Evolutionary conservation across 2,888 invertebrate genomes (phyloP).

Genomic region (Apamea sordens): DNA sequence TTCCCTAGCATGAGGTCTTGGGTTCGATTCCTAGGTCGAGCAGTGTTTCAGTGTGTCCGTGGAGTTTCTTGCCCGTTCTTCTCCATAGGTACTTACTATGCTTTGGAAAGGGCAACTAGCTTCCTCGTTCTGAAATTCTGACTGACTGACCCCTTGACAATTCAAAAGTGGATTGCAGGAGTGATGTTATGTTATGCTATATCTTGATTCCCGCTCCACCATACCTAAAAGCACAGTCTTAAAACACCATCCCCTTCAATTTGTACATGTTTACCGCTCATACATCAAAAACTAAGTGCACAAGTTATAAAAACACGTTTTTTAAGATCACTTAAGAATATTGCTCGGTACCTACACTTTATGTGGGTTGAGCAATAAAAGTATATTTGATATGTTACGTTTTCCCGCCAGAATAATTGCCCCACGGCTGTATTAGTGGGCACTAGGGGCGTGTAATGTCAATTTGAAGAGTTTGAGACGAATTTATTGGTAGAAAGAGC

Average conservation of each 20-base stretch:
- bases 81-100: too few relatives aligned
- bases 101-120: too few relatives aligned
- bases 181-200: background rate
- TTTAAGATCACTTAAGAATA: slow-evolving; percentile 64
- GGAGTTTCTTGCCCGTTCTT: too few relatives aligned
- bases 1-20: too few relatives aligned
- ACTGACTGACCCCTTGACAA: too few relatives aligned
- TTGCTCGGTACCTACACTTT: slow-evolving; percentile 54
- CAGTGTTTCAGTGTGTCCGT: too few relatives aligned
- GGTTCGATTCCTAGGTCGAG: too few relatives aligned
- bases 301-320: slow-evolving; percentile 51
- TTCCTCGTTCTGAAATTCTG: too few relatives aligned
- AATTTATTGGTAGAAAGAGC: slow-evolving; percentile 23
- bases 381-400: slow-evolving; percentile 58
- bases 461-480: slow-evolving; percentile 47
- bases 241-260: slow-evolving; percentile 42
- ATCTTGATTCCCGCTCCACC: background rate
- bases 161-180: too few relatives aligned
- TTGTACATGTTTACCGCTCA: slow-evolving; percentile 54
- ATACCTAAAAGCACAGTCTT: background rate
- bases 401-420: slow-evolving; percentile 60
- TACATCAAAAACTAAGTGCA: slow-evolving; percentile 61
- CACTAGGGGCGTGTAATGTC: slow-evolving; percentile 46
- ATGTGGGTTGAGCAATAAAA: slow-evolving; percentile 54
- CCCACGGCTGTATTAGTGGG: slow-evolving; percentile 16